Conservation (phyloP, 64 coral and sea anemone genomes). For the Actinia equina region DNA sequence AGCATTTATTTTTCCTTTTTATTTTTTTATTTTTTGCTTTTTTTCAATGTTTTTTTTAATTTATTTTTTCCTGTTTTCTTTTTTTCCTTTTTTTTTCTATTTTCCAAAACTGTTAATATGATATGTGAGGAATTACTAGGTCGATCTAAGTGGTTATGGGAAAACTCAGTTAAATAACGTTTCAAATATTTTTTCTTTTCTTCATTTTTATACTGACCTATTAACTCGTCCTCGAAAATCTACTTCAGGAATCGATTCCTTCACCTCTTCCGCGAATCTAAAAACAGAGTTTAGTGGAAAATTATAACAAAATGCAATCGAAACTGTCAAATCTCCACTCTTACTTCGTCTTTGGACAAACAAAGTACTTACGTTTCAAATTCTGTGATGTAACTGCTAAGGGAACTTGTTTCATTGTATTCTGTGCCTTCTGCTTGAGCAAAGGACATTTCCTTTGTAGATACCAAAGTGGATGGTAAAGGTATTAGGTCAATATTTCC, state of each 20-base stretch:
- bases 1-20: not conserved
- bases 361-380: slow-evolving; percentile 59
- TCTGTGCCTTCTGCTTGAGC: slow-evolving; percentile 6
- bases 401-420: slow-evolving; percentile 51
- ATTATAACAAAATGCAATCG: not conserved
- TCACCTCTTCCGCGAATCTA: slow-evolving; percentile 67
- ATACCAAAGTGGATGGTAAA: not conserved
- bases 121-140: not conserved
- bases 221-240: slow-evolving; percentile 41
- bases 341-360: not conserved
- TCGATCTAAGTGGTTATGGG: not conserved
- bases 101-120: too few species aligned
- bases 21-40: not conserved
- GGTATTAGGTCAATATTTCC: not conserved
- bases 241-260: slow-evolving; percentile 54
- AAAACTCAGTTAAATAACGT: not conserved
- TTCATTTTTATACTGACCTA: slow-evolving; percentile 27
- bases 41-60: not conserved
- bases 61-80: too few species aligned
- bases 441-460: not conserved
- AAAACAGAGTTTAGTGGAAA: not conserved
- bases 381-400: slow-evolving; percentile 41
- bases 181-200: not conserved
- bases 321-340: too few species aligned
- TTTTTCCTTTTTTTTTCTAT: too few species aligned